These are phyloP conservation scores for Salticus scenicus DNA, from an alignment of 2,888 invertebrate genomes.

Conservation along the genomic window DNA sequence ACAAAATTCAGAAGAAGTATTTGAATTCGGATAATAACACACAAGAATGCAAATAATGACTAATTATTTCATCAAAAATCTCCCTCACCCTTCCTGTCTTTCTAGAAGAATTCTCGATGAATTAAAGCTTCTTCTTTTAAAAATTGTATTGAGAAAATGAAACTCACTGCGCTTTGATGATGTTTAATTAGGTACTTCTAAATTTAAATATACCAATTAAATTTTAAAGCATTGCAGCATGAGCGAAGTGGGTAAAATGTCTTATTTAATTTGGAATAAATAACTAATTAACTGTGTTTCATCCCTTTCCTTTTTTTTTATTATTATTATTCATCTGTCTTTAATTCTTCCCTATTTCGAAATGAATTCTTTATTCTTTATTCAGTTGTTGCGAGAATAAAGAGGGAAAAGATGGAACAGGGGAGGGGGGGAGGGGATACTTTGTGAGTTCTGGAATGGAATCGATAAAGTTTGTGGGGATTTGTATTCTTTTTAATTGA, in stretches of 20 bases:
- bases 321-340: not conserved
- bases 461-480: no score
- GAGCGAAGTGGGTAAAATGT: constrained; percentile 13
- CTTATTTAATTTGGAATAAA: not conserved
- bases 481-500: no score
- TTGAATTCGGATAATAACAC: not conserved
- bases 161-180: constrained; percentile 1
- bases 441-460: no score
- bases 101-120: not conserved
- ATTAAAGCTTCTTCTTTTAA: not conserved
- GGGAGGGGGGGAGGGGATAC: no score
- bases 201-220: constrained; percentile 68
- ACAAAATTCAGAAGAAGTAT: no score
- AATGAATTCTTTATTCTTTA: not conserved
- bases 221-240: constrained; percentile 39
- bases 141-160: not conserved
- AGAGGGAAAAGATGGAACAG: not conserved
- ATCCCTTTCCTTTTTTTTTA: not conserved
- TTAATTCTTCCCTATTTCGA: not conserved
- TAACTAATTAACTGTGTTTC: not conserved
- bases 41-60: not conserved
- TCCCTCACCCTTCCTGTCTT: not conserved
- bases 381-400: not conserved
- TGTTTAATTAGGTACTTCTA: constrained; percentile 62
- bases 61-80: not conserved